Percentiles rank a stretch among this genome's conserved stretches.
phyloP scores from a whole-genome alignment of 2,797 vertebrate species.

The Halcyon smyrnensis region DNA sequence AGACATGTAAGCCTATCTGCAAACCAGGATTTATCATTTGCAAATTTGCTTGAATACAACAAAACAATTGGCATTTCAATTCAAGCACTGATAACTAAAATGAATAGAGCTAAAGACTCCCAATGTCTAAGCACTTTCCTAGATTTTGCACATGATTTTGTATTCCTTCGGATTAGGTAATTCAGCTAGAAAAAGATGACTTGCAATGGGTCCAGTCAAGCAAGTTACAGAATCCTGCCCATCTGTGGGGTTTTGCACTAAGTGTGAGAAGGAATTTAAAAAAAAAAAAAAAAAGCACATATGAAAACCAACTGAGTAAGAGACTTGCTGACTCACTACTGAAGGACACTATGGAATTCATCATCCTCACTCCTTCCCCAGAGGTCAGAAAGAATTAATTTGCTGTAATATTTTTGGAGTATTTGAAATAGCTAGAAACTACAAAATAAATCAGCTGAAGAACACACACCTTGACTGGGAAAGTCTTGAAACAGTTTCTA shows the following conservation, averaged over 20 bases:
- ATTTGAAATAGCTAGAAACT: constrained; percentile 41
- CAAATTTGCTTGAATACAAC: background rate
- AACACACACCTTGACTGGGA: background rate
- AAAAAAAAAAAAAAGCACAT: background rate
- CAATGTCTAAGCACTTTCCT: background rate
- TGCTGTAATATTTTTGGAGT: constrained; percentile 23
- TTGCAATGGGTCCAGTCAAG: background rate
- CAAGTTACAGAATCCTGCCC: background rate
- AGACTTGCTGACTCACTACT: constrained; percentile 47
- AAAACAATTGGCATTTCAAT: background rate
- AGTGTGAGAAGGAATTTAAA: constrained; percentile 46
- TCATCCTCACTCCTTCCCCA: constrained; percentile 8
- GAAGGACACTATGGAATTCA: background rate
- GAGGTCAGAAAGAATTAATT: constrained; percentile 32
- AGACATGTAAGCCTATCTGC: background rate
- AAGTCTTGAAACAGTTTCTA: background rate
- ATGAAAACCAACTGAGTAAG: constrained; percentile 25
- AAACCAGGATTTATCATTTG: background rate
- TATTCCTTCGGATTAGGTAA: background rate
- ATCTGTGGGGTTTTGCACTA: background rate
- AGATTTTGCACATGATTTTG: background rate
- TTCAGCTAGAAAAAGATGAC: background rate
- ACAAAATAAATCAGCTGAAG: background rate
- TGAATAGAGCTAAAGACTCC: background rate
- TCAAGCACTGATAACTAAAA: background rate